Evolutionary conservation across 2,888 invertebrate species (phyloP).

Genomic region (Troilus luridus): DNA sequence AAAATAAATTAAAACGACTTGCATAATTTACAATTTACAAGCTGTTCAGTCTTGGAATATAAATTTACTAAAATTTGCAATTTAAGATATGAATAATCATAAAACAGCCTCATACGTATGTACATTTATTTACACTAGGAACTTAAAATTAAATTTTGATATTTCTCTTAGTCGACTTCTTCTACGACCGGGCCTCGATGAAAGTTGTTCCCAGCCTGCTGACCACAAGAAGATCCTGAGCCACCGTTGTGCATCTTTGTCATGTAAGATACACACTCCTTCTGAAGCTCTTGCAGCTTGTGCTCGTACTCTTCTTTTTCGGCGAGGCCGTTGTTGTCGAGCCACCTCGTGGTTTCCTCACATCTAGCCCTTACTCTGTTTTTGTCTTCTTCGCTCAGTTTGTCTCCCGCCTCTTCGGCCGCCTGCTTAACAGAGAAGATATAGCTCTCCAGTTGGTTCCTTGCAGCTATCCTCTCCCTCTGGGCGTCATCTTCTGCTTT

Average conservation of each 20-base stretch:
- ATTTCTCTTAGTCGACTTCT: conserved; percentile 70
- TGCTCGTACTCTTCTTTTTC: conserved; percentile 71
- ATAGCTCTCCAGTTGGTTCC: conserved; percentile 70
- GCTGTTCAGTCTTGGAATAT: background rate
- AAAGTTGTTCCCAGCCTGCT: conserved; percentile 57
- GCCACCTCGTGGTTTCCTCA: conserved; percentile 70
- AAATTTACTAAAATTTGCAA: background rate
- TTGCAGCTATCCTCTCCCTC: conserved; percentile 69
- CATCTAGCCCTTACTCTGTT: conserved; percentile 67
- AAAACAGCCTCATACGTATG: conserved; percentile 70
- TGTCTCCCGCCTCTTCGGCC: conserved; percentile 68
- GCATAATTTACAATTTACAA: background rate
- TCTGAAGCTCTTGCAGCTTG: conserved; percentile 70
- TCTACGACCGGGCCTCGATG: conserved; percentile 73
- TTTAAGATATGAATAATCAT: background rate
- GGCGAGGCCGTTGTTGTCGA: conserved; percentile 71
- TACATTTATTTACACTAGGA: conserved; percentile 73
- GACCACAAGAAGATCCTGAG: conserved; percentile 58
- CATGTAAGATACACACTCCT: conserved; percentile 69
- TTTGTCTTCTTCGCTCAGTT: conserved; percentile 69
- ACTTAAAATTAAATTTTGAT: background rate
- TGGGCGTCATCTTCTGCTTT: conserved; percentile 69
- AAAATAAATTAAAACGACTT: background rate
- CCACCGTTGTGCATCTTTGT: conserved; percentile 67
- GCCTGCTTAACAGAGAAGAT: conserved; percentile 69